These are phyloP conservation scores for Ophthalmolycus amberensis DNA, from an alignment of 2,113 vertebrate species.

Conservation along the genomic window DNA sequence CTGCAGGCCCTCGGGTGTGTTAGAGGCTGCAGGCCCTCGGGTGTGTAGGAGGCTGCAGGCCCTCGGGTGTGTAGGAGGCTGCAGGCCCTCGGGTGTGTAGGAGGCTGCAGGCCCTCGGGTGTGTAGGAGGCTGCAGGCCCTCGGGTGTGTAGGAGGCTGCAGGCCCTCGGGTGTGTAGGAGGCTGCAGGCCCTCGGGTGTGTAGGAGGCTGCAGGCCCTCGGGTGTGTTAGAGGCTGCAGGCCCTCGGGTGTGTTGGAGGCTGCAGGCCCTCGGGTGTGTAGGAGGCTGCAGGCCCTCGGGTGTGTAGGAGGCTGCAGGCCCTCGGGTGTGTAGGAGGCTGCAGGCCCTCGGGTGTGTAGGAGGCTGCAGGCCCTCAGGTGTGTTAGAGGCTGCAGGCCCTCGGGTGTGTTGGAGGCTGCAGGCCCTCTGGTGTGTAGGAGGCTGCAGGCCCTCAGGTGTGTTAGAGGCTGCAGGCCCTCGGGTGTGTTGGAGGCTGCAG, in stretches of 20 bases:
- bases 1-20: not conserved
- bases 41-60: not conserved
- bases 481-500: not conserved
- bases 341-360: not conserved
- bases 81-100: not conserved
- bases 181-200: not conserved
- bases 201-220: not conserved
- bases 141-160: not conserved
- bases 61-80: not conserved
- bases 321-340: not conserved
- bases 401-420: not conserved
- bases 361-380: not conserved
- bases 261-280: not conserved
- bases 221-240: not conserved
- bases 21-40: not conserved
- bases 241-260: too few relatives aligned
- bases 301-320: not conserved
- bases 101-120: not conserved
- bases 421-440: not conserved
- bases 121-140: not conserved
- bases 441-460: not conserved
- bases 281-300: not conserved
- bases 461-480: not conserved
- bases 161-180: not conserved
- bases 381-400: too few relatives aligned